Percentiles rank a stretch among this genome's conserved stretches.
phyloP scores from a whole-genome alignment of 2,888 invertebrate genomes.

The Proisotoma minuta region DNA sequence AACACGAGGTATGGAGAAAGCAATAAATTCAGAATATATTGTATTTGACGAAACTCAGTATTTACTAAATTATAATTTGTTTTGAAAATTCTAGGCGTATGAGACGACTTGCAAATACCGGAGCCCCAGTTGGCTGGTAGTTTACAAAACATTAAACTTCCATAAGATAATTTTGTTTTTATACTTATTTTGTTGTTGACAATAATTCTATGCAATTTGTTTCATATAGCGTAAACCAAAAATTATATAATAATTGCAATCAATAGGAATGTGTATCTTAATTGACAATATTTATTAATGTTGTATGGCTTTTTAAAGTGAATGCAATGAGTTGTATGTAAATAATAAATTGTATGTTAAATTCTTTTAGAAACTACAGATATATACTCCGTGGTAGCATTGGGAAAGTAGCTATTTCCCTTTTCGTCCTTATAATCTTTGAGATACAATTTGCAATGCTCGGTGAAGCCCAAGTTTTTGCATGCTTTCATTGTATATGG shows the following conservation, averaged over 20 bases:
- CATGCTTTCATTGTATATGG: conserved; percentile 33
- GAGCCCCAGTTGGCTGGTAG: conserved; percentile 75
- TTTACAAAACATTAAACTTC: too few relatives aligned
- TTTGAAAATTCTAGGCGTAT: conserved; percentile 70
- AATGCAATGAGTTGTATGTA: background rate
- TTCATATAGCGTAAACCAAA: background rate
- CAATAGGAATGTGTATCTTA: background rate
- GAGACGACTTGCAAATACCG: conserved; percentile 84
- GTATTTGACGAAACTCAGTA: background rate
- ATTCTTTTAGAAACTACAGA: background rate
- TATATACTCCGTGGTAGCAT: background rate
- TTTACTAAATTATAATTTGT: too few relatives aligned
- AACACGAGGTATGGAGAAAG: conserved; percentile 68
- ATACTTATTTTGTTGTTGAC: background rate
- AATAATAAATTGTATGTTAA: background rate
- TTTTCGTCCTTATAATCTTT: conserved; percentile 23
- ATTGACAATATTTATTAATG: background rate
- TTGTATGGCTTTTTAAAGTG: background rate
- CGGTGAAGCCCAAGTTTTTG: conserved; percentile 23
- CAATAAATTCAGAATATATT: conserved; percentile 17
- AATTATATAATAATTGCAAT: background rate
- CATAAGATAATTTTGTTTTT: background rate
- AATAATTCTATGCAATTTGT: background rate
- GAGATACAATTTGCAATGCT: conserved; percentile 18
- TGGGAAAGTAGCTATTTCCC: background rate